Conservation (phyloP, 1,140 invertebrate species). For the Mamestra configurata region DNA sequence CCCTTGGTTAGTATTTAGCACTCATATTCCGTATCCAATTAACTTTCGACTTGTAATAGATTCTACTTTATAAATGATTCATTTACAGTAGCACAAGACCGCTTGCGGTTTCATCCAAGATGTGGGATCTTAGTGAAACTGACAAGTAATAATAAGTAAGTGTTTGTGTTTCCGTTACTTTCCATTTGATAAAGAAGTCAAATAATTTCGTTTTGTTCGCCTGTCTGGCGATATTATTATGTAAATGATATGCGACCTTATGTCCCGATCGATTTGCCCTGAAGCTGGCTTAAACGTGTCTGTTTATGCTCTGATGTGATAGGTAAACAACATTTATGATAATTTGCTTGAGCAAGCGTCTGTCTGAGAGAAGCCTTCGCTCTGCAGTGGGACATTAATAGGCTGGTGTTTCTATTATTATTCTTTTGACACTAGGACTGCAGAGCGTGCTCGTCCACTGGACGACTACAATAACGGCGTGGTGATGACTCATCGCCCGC, state of each 20-base stretch:
- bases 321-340: too few relatives aligned
- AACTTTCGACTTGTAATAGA: not conserved
- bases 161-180: not conserved
- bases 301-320: not conserved
- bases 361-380: too few relatives aligned
- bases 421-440: slow-evolving; percentile 89
- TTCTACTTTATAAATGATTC: slow-evolving; percentile 38
- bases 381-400: too few relatives aligned
- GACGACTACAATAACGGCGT: slow-evolving; percentile 98
- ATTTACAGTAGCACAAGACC: slow-evolving; percentile 88
- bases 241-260: not conserved
- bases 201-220: not conserved
- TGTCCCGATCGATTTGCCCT: not conserved
- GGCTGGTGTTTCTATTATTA: not conserved
- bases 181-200: not conserved
- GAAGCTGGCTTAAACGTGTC: not conserved
- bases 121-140: slow-evolving; percentile 96
- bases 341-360: not conserved
- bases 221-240: not conserved
- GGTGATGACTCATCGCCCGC: slow-evolving; percentile 96
- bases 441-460: slow-evolving; percentile 94
- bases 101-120: slow-evolving; percentile 95
- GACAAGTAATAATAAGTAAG: slow-evolving; percentile 91
- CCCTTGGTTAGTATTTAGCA: slow-evolving; percentile 48
- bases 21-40: not conserved